Evolutionary conservation across 2,113 vertebrate genomes (phyloP), one percentile per base, ranked within the genome.

Genomic region (Sclerurus mexicanus): DNA sequence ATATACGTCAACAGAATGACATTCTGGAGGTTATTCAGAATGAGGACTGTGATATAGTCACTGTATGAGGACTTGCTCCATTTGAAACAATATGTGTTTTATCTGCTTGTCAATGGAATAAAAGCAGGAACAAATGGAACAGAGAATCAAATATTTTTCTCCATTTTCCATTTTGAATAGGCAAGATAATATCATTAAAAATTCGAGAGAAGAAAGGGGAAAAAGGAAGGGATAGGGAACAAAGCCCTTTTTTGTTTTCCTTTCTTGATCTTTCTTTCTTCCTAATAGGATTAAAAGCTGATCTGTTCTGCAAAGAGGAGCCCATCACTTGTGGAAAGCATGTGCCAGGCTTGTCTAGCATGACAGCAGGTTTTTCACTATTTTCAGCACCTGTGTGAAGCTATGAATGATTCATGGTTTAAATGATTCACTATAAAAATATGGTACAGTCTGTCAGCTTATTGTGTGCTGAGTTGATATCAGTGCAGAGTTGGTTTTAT

Each of bases 351-450:
- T 82, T 93, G 87, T 91, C 95, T 91, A 90, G 59, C 67, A 42
- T 69, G 87, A 89, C 72, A 89, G 66, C 35, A 86, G 76, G 58
- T 56, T 97, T 85, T 92, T 93, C 84, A 86, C 55, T 95, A 69
- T 92, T 90, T 95, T 88, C 87, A 96, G 64, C 79, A 97, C 85
- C 85, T 97, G 86, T 97, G 82, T 88, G 81, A 89, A 96, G 46
- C 69, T 85, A 74, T 96, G 89, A 90, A 96, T 83, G 85, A 96
- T 85, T 97, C 90, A 97, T 96, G 58, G 44, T 76, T 95, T 90
- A 96, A 96, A 96, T 94, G 91, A 93, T 95, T 94, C 88, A 89
- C 72, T 94, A 63, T 47, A 91, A 97, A 96, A 96, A 95, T 85
- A 81, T 47, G 77, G 58, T 85, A 78, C 67, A 95, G 92, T 96